Evolutionary conservation across 1,140 invertebrate genomes (phyloP), one percentile per base, ranked within the genome.

Genomic region (Papilio dardanus): DNA sequence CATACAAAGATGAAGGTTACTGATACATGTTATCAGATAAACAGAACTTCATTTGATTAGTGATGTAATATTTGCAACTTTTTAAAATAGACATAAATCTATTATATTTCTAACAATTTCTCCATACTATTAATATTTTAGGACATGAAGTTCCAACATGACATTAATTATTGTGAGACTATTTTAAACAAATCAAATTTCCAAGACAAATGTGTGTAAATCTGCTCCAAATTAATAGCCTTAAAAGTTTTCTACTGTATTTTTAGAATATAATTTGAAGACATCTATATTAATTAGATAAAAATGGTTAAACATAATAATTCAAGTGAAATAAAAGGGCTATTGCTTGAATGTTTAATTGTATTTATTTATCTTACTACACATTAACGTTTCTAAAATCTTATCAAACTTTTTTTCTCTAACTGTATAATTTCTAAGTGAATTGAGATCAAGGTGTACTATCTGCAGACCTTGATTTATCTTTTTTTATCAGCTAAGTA

Each of bases 11-110:
- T 46, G 42, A 46, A 46, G 42, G 42, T 24, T 21, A 58, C 10
- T 58, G 12, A 58, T 28, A 28, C 54, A 58, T 58, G 54, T 28
- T 58, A 58, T 58, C 21, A 30, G 54, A 58, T 58, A 58, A 28
- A 58, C 10, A 58, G 21, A 35, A 35, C 3, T 24, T 58, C 10
- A 24, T 28, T 58, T 58, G 54, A 14, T 14, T 28, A 58, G 54
- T 58, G 54, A 58, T 58, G 54, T 58, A 58, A 58, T 58, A 4
- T 58, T 58, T 0, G 24, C 21, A 58, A 58, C 8, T 58, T 28
- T 62, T 62, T 62, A 62, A 5, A 50, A n/a, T 19, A 62, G 10
- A 58, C 10, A 28, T 24, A 28, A 54, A 21, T 54, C 46, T 3
- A 46, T n/a, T n/a, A n/a, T n/a, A n/a, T n/a, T n/a, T n/a, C n/a